Conservation (phyloP, 1,140 invertebrate species). For the Drosophila albomicans region DNA sequence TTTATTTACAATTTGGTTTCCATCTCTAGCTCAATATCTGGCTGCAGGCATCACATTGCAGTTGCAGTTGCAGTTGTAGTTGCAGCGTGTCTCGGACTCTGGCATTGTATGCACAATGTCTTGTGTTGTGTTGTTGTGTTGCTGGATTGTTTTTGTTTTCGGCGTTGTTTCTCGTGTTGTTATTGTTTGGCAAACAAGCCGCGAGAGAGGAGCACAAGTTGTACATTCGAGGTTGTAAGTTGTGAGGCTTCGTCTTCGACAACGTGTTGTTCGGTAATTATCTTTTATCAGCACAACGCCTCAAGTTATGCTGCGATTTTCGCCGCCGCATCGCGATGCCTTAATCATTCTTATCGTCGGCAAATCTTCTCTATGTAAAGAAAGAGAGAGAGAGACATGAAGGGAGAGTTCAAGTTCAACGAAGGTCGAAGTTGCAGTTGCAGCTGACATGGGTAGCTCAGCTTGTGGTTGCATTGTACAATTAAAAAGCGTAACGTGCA, state of each 20-base stretch:
- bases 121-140: slow-evolving; percentile 14
- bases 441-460: not conserved
- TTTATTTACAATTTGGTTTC: not conserved
- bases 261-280: slow-evolving; percentile 45
- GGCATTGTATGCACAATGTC: slow-evolving; percentile 55
- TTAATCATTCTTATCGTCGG: slow-evolving; percentile 38
- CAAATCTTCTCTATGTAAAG: slow-evolving; percentile 21
- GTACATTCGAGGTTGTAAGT: not conserved
- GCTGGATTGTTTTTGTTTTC: slow-evolving; percentile 23
- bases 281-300: slow-evolving; percentile 58
- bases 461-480: slow-evolving; percentile 5
- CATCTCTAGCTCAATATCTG: slow-evolving; percentile 39
- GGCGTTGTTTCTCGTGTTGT: slow-evolving; percentile 43
- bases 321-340: slow-evolving; percentile 1
- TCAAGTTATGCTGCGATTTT: slow-evolving; percentile 69
- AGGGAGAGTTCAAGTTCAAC: slow-evolving; percentile 4
- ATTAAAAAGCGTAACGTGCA: slow-evolving; percentile 39
- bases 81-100: slow-evolving; percentile 41
- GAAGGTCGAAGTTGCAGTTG: slow-evolving; percentile 6
- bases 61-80: slow-evolving; percentile 29
- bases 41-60: slow-evolving; percentile 30
- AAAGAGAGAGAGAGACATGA: not conserved
- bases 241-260: not conserved
- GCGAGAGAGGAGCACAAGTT: not conserved
- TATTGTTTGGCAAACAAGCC: slow-evolving; percentile 66